Base-by-base conservation (phyloP, 2,113 vertebrate genomes). In the Ciconia stormi region DNA sequence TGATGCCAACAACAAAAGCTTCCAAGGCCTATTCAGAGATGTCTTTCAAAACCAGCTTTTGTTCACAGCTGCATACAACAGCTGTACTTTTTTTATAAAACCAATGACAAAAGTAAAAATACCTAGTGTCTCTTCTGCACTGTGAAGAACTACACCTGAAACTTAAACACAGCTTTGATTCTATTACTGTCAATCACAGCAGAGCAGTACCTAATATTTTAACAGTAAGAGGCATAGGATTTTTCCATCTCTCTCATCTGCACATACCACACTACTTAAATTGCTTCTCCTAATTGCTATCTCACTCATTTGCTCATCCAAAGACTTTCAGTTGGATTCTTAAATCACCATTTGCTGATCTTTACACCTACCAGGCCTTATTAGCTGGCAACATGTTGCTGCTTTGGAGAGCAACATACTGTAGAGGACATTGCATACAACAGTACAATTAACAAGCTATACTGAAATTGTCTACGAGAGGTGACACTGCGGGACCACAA, bases 261-360 rank as follows among this genome's bases (percentile, higher is more conserved):
- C 49, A 49, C 44, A 42, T 42, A 58, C 29, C 7, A 63, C 38
- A 17, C 61, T 73, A 61, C 47, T 85, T 16, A 85, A 76, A 89
- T 50, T 71, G 53, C 58, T 73, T 82, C 47, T 81, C 6, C 0
- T 82, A 95, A 93, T 61, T 89, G 58, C 73, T 47, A 2, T 82
- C 70, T 94, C 91, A 30, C 56, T 85, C 81, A 83, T 83, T 84
- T 80, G 69, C 61, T 90, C 89, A 93, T 66, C 72, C 82, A 88
- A 89, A 96, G 88, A 71, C 89, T 93, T 95, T 58, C 56, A 84
- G 94, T 76, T 63, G 50, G 58, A 82, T 95, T 92, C 50, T 82
- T 89, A 93, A 96, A 94, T 77, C 76, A 62, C 58, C 82, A 79
- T 94, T 94, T 96, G 76, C 89, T 93, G 67, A 82, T 86, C 74